These are phyloP conservation scores for Regulus satrapa DNA, from an alignment of 2,113 vertebrate species.

Conservation along the genomic window DNA sequence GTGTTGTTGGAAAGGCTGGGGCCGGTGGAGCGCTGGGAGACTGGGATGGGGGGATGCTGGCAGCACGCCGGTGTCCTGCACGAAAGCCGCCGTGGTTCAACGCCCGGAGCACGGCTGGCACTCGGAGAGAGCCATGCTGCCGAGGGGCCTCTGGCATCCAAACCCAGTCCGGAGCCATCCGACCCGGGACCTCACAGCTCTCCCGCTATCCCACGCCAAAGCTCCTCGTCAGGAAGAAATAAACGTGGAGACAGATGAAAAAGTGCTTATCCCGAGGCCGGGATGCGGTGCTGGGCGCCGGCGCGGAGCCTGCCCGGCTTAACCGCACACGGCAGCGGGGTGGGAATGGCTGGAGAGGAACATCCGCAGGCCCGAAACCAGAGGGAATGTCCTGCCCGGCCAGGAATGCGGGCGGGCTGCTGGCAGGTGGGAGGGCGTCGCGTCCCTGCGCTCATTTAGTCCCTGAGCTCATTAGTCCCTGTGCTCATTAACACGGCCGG, in stretches of 20 bases:
- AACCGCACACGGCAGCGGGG: not conserved
- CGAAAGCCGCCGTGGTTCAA: rapidly evolving
- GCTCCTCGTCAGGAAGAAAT: not conserved
- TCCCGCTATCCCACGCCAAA: not conserved
- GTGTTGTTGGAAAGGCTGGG: not conserved
- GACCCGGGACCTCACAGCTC: not conserved
- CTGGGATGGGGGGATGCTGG: not conserved
- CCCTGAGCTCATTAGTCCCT: not conserved
- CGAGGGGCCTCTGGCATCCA: not conserved
- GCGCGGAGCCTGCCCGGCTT: not conserved
- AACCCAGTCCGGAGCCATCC: not conserved
- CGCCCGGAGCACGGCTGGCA: rapidly evolving
- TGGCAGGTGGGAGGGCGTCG: not conserved
- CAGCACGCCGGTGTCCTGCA: too few relatives aligned
- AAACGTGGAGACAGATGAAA: not conserved
- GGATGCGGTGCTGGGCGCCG: not conserved
- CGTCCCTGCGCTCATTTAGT: not conserved
- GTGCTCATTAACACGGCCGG: not conserved
- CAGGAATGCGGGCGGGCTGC: not conserved
- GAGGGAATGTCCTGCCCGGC: not conserved
- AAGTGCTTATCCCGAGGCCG: not conserved
- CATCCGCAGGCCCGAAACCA: not conserved
- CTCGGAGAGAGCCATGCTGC: not conserved
- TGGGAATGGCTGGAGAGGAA: not conserved
- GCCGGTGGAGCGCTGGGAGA: rapidly evolving